Conservation (phyloP, 2,888 invertebrate species). For the Polyommatus iphigenia region DNA sequence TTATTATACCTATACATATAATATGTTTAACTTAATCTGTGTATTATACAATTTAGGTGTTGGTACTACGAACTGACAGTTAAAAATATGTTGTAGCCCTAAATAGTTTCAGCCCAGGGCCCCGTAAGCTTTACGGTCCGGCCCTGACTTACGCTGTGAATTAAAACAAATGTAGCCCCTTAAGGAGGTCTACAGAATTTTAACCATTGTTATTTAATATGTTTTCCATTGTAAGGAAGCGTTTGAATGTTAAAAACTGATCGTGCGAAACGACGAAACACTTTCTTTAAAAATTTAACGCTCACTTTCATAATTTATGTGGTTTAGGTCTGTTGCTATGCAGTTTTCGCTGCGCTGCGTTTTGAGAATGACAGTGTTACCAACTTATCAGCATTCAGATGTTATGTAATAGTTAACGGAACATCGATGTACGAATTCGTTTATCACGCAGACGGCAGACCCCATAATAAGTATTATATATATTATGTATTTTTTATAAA, state of each 20-base stretch:
- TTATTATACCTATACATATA: too few relatives aligned
- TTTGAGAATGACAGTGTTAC: background rate
- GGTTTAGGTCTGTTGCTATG: background rate
- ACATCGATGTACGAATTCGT: too few relatives aligned
- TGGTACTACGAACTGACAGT: too few relatives aligned
- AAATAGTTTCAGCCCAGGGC: too few relatives aligned
- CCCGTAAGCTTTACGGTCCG: too few relatives aligned
- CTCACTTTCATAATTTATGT: conserved; percentile 20
- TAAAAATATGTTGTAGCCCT: too few relatives aligned
- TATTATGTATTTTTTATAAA: too few relatives aligned
- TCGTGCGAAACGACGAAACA: conserved; percentile 28
- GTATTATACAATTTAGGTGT: too few relatives aligned
- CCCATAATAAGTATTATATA: too few relatives aligned
- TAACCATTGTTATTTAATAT: conserved; percentile 24
- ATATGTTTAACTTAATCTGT: too few relatives aligned
- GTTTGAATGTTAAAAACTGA: conserved; percentile 22
- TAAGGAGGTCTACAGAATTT: conserved; percentile 2
- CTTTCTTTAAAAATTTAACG: conserved; percentile 25
- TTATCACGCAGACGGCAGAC: too few relatives aligned
- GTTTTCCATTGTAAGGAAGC: conserved; percentile 25
- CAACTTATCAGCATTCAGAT: background rate
- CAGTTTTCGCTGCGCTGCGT: background rate
- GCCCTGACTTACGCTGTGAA: background rate
- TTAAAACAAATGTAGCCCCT: background rate
- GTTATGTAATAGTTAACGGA: background rate